phyloP scores from a whole-genome alignment of 2,888 invertebrate genomes.

The Drosophila antonietae region DNA sequence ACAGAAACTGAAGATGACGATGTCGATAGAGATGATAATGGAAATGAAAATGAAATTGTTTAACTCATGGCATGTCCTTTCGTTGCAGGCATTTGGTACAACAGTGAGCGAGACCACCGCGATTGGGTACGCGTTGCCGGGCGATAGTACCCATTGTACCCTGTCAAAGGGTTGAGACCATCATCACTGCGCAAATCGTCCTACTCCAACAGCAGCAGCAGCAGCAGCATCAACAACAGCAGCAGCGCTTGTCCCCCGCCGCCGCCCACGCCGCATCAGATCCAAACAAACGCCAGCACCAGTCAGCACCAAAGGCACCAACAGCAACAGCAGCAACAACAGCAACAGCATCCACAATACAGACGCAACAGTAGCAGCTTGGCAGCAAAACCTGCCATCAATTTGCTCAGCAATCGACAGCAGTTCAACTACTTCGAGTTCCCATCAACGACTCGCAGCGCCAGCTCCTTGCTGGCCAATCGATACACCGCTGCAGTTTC shows the following conservation, averaged over 20 bases:
- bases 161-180: conserved; percentile 85
- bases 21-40: neutral
- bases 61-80: neutral
- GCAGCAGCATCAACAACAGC: conserved; percentile 79
- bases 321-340: conserved; percentile 28
- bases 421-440: conserved; percentile 81
- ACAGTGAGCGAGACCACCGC: conserved; percentile 84
- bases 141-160: conserved; percentile 85
- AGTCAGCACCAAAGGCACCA: conserved; percentile 49
- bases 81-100: conserved; percentile 84
- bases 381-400: conserved; percentile 66
- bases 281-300: conserved; percentile 58
- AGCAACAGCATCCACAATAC: conserved; percentile 41
- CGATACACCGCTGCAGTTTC: conserved; percentile 56
- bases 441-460: conserved; percentile 59
- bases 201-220: conserved; percentile 79
- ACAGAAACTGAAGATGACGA: neutral
- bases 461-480: conserved; percentile 48
- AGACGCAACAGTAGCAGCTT: conserved; percentile 48
- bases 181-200: conserved; percentile 84
- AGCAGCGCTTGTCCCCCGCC: conserved; percentile 81
- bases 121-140: conserved; percentile 85
- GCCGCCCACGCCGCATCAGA: conserved; percentile 77
- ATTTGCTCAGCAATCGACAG: conserved; percentile 74
- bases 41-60: conserved; percentile 4